A percentile compares a stretch with the other conserved stretches of the same genome.
These are phyloP conservation scores for Aplocera efformata DNA, from an alignment of 2,888 invertebrate species.

Conservation along the genomic window DNA sequence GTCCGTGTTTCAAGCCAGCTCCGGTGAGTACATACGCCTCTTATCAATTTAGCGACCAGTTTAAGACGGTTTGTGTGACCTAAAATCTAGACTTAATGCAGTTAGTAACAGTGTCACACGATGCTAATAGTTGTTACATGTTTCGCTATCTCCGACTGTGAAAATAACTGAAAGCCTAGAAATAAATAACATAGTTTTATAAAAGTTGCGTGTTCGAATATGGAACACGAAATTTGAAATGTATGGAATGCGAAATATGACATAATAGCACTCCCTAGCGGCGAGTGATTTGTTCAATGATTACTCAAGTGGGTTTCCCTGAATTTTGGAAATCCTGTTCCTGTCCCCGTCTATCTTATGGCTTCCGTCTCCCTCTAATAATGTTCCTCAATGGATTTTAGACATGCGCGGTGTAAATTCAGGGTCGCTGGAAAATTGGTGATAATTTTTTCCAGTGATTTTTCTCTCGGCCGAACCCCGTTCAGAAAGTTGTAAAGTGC, in stretches of 20 bases:
- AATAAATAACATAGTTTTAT: conserved; percentile 5
- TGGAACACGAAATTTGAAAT: conserved; percentile 3
- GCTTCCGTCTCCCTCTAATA: conserved; percentile 42
- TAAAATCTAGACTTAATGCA: conserved; percentile 62
- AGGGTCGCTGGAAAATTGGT: conserved; percentile 28
- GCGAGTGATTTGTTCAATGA: conserved; percentile 27
- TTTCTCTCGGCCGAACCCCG: conserved; percentile 24
- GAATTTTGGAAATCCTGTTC: conserved; percentile 49
- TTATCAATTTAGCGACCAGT: conserved; percentile 34
- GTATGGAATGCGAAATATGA: conserved; percentile 13
- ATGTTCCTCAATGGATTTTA: conserved; percentile 64
- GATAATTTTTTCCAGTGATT: conserved; percentile 28
- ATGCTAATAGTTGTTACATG: conserved; percentile 20
- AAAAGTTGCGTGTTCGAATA: conserved; percentile 6
- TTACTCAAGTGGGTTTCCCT: conserved; percentile 41
- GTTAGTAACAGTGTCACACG: conserved; percentile 46
- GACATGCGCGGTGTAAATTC: conserved; percentile 57
- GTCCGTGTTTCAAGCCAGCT: conserved; percentile 19
- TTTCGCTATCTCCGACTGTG: conserved; percentile 9
- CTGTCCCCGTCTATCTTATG: conserved; percentile 38
- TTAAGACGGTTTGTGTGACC: conserved; percentile 53
- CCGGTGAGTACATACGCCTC: conserved; percentile 35
- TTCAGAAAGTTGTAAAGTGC: conserved; percentile 8
- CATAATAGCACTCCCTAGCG: conserved; percentile 22
- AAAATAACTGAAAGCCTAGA: conserved; percentile 11